phyloP scores from a whole-genome alignment of 2,888 invertebrate species.

The Dioctria linearis region DNA sequence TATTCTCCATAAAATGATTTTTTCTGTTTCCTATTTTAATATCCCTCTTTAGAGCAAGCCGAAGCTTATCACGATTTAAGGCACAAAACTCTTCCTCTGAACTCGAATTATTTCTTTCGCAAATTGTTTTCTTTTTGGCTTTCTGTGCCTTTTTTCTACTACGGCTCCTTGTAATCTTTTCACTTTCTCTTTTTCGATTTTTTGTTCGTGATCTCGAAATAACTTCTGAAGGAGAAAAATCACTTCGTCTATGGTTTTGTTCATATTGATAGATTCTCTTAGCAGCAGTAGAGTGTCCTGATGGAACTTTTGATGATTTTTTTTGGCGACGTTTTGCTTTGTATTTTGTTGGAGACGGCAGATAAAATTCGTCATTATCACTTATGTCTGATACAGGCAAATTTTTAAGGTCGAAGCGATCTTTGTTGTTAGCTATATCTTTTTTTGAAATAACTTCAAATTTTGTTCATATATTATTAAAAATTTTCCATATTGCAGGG shows the following conservation, averaged over 20 bases:
- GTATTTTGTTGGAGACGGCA: background rate
- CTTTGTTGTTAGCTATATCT: slow-evolving; percentile 52
- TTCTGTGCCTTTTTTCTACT: slow-evolving; percentile 22
- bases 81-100: slow-evolving; percentile 59
- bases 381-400: slow-evolving; percentile 26
- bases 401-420: slow-evolving; percentile 42
- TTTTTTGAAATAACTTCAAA: background rate
- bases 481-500: background rate
- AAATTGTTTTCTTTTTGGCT: slow-evolving; percentile 22
- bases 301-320: background rate
- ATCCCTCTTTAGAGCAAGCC: slow-evolving; percentile 62
- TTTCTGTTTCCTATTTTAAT: background rate
- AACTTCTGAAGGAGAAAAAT: background rate
- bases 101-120: background rate
- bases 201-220: background rate
- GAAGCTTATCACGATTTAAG: slow-evolving; percentile 65
- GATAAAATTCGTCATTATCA: slow-evolving; percentile 35
- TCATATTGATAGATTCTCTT: background rate
- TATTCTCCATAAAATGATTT: background rate
- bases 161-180: slow-evolving; percentile 35
- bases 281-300: background rate
- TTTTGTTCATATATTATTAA: background rate
- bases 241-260: background rate
- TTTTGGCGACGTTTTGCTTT: slow-evolving; percentile 15
- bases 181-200: slow-evolving; percentile 47